Evolutionary conservation across 2,888 invertebrate species (phyloP), one percentile per base, ranked within the genome.

Genomic region (Catotricha subobsoleta): DNA sequence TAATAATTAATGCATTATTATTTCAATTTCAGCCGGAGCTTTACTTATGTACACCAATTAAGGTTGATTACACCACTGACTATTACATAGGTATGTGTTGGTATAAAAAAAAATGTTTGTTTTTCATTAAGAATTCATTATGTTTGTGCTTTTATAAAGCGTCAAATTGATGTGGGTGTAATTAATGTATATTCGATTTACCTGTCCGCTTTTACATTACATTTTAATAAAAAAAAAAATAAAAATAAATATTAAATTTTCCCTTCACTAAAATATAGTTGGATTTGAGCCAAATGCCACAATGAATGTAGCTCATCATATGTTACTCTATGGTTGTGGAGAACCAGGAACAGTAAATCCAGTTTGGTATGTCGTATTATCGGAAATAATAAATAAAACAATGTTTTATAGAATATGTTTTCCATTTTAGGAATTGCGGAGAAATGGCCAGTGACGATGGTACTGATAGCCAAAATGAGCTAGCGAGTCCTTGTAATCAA

Each of bases 231-330:
- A 19, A 19, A 15, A 31, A 8, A 19, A 43, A n/a, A 41, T 19
- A 38, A 15, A 7, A 23, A 21, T 20, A 35, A 42, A 43, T 30
- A 36, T 43, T 35, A 39, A 33, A 37, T 25, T 37, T 43, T 40
- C 40, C 40, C 20, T 45, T 28, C 31, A 25, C n/a, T n/a, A n/a
- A n/a, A 43, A 68, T 71, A 38, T 63, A 83, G 88, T 86, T 52
- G 90, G 87, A 34, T 97, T 91, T 60, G 75, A 84, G 59, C 91
- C 94, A 2, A 86, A 91, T 55, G 87, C 90, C 2, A 78, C 84
- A 10, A 86, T 84, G 81, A 71, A 80, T 54, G 83, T 80, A 4
- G 87, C 88, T 9, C 94, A 94, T 66, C 94, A 94, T 60, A 91
- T 94, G 76, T 65, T 94, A 38, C 60, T 94, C 1, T 94, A 90